Evolutionary conservation across 2,113 vertebrate genomes (phyloP).

Genomic region (Callionymus lyra): DNA sequence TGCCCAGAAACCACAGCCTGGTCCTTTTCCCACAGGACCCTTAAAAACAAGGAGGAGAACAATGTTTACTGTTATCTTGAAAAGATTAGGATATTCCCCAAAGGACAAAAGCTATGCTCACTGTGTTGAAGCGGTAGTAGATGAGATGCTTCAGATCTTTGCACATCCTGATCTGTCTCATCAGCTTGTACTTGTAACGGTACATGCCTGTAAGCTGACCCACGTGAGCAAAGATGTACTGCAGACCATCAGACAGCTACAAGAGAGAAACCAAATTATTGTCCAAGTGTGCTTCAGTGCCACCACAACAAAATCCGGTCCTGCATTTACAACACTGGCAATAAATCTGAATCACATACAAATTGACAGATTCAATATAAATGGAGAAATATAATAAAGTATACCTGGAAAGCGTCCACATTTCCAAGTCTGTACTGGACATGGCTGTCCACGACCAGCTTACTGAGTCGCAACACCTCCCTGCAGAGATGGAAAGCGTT

Average conservation of each 20-base stretch:
- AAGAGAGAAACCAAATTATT: conserved; percentile 12
- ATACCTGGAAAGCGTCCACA: conserved; percentile 94
- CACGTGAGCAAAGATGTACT: conserved; percentile 98
- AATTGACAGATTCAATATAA: no score
- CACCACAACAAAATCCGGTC: no score
- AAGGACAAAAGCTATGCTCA: conserved; percentile 52
- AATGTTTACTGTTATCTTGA: background rate
- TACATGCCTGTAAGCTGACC: conserved; percentile 98
- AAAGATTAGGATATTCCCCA: background rate
- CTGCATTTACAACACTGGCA: no score
- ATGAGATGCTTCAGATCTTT: conserved; percentile 98
- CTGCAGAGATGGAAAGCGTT: conserved; percentile 96
- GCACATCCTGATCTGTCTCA: conserved; percentile 99
- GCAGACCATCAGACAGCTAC: conserved; percentile 88
- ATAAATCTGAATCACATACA: no score
- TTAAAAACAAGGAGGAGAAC: conserved; percentile 23
- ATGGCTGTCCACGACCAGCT: conserved; percentile 95
- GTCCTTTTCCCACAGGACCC: conserved; percentile 97
- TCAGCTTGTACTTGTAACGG: conserved; percentile 97
- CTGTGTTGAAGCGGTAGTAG: conserved; percentile 98
- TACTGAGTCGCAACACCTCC: conserved; percentile 91
- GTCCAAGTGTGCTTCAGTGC: background rate
- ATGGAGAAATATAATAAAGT: background rate
- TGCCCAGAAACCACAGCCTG: conserved; percentile 98
- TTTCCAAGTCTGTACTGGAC: conserved; percentile 97